phyloP scores from a whole-genome alignment of 2,113 vertebrate species.

The Mesembrinibis cayennensis region DNA sequence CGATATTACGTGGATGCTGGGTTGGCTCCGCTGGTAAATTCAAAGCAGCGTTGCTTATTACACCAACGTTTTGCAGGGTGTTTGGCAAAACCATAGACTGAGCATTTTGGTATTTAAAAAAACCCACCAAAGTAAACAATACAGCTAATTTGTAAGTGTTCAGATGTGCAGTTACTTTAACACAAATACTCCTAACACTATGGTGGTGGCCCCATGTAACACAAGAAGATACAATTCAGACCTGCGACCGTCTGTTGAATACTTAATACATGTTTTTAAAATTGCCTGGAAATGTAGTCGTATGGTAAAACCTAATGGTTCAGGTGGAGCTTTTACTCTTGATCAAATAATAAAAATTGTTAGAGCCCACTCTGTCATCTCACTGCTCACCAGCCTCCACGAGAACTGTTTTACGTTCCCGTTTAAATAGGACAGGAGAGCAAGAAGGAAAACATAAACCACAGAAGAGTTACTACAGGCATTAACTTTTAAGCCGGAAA shows the following conservation, averaged over 20 bases:
- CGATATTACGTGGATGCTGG: neutral
- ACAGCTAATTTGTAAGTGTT: conserved; percentile 22
- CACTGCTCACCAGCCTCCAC: conserved; percentile 49
- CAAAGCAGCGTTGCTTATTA: conserved; percentile 15
- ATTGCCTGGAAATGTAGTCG: conserved; percentile 73
- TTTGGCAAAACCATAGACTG: neutral
- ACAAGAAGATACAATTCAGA: conserved; percentile 66
- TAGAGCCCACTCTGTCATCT: conserved; percentile 73
- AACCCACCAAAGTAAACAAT: neutral
- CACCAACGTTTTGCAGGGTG: neutral
- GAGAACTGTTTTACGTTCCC: conserved; percentile 54
- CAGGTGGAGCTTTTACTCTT: conserved; percentile 69
- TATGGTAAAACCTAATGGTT: conserved; percentile 70
- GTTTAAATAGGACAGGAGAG: conserved; percentile 54
- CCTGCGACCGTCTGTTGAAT: conserved; percentile 61
- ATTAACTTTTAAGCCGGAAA: conserved; percentile 17
- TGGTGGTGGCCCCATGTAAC: neutral
- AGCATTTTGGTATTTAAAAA: conserved; percentile 22
- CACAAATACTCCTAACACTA: conserved; percentile 39
- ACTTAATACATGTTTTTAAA: conserved; percentile 70
- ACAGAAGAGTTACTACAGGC: conserved; percentile 28
- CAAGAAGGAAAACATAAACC: conserved; percentile 52
- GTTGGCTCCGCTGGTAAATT: neutral
- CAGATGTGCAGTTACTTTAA: conserved; percentile 3
- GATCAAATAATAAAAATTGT: conserved; percentile 77